Evolutionary conservation across 92 coral and sea anemone genomes (phyloP).

Genomic region (Bergia puertoricense): DNA sequence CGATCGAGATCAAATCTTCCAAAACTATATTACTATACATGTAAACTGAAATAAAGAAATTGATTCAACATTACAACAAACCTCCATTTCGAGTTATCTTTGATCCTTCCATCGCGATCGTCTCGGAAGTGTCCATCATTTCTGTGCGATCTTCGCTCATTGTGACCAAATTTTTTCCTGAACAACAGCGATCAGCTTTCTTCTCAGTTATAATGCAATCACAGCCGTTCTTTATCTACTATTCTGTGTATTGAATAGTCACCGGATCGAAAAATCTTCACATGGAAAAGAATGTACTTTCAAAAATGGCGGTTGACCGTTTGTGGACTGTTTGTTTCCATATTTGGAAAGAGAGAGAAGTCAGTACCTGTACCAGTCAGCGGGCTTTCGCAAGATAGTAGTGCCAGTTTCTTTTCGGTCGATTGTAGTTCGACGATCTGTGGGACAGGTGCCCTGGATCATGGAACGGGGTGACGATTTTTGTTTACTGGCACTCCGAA

Average conservation of each 20-base stretch:
- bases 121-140: slow-evolving; percentile 23
- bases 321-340: not conserved
- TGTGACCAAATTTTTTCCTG: not conserved
- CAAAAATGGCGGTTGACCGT: slow-evolving; percentile 95
- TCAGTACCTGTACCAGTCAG: not conserved
- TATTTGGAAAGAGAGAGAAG: slow-evolving; percentile 10
- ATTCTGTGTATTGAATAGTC: not conserved
- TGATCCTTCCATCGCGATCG: slow-evolving; percentile 9
- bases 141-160: slow-evolving; percentile 33
- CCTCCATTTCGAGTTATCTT: slow-evolving; percentile 29
- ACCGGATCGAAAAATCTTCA: not conserved
- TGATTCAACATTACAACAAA: not conserved
- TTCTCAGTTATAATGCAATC: not conserved
- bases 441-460: too few species aligned
- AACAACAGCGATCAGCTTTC: not conserved
- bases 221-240: not conserved
- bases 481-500: too few species aligned
- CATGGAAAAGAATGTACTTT: slow-evolving; percentile 42
- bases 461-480: too few species aligned
- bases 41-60: too few species aligned
- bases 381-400: too few species aligned
- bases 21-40: not conserved
- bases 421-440: too few species aligned
- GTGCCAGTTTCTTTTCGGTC: too few species aligned
- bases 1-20: not conserved